Base-by-base conservation (phyloP, 92 coral and sea anemone species). In the Bergia sp. region DNA sequence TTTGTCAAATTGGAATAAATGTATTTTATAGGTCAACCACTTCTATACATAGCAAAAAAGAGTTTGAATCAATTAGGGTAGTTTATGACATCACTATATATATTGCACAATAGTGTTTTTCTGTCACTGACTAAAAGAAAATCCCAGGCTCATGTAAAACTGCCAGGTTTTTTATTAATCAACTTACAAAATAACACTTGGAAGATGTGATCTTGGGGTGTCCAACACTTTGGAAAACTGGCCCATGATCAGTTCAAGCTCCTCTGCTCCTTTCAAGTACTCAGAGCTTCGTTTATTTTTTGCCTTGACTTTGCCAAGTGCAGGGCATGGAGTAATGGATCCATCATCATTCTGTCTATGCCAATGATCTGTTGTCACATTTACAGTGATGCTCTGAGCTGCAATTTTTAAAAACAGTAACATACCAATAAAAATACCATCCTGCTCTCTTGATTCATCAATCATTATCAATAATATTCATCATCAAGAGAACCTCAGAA, bases 261-360 rank as follows among this genome's bases (percentile, higher is more conserved):
- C 88, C 23, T 86, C 73, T 16, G 93, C 81, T 3, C 96, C 98
- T 44, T 88, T 78, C 18, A 74, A 37, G 86, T 89, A 96, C 45
- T 84, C 90, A 5, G 73, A 20, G 43, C 94, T 85, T 76, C 71
- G 55, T 90, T 88, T 94, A 37, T 90, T 86, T 77, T 45, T 72
- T 81, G 65, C 21, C 80, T 53, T 80, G 21, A 86, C 58, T 10
- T 61, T 76, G 37, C 42, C 10, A 38, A 89, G 71, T 38, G 93
- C 91, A 0, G 94, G 94, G 37, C 99, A 97, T 1, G 83, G 79
- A 13, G 81, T 89, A 0, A 85, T 76, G 7, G 65, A 49, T 11
- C 96, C 96, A 76, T 81, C 53, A 50, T 91, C 95, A 92, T 91
- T 88, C 72, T 97, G 96, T 71, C 95, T 83, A 57, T 95, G 89